These are phyloP conservation scores for Drosophila colorata DNA, from an alignment of 2,888 invertebrate species.

Conservation along the genomic window DNA sequence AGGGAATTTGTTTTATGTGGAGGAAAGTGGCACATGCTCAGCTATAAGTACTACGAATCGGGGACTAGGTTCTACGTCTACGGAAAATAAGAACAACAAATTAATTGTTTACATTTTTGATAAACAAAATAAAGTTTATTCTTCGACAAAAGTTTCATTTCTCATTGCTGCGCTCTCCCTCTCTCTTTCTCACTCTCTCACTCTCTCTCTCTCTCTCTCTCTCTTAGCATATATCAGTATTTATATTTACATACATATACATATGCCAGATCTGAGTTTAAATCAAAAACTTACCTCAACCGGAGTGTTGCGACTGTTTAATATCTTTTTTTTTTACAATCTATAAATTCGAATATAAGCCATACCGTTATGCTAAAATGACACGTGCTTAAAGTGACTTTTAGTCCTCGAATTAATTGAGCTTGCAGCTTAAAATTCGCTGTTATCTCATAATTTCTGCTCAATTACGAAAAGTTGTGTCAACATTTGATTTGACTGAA, in stretches of 20 bases:
- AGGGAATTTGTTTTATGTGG: not conserved
- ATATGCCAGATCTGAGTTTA: not conserved
- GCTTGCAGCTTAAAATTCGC: not conserved
- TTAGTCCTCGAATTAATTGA: not conserved
- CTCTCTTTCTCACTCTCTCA: not conserved
- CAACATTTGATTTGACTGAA: too few species aligned
- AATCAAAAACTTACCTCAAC: not conserved
- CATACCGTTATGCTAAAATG: not conserved
- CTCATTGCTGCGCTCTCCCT: not conserved
- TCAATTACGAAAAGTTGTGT: too few species aligned
- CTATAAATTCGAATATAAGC: slow-evolving; percentile 9
- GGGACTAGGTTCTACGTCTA: slow-evolving; percentile 5
- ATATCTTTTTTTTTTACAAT: not conserved
- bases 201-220: too few species aligned
- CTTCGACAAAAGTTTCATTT: slow-evolving; percentile 50
- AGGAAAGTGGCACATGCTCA: not conserved
- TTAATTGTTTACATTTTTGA: slow-evolving; percentile 36
- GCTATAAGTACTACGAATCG: not conserved
- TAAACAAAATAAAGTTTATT: slow-evolving; percentile 68
- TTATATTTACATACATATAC: too few species aligned
- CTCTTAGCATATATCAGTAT: too few species aligned
- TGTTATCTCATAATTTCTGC: too few species aligned
- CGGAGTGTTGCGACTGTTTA: not conserved
- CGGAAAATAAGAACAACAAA: slow-evolving; percentile 43
- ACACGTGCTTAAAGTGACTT: not conserved